Conservation (phyloP, 2,888 invertebrate genomes). For the Pterobdella sp. region DNA sequence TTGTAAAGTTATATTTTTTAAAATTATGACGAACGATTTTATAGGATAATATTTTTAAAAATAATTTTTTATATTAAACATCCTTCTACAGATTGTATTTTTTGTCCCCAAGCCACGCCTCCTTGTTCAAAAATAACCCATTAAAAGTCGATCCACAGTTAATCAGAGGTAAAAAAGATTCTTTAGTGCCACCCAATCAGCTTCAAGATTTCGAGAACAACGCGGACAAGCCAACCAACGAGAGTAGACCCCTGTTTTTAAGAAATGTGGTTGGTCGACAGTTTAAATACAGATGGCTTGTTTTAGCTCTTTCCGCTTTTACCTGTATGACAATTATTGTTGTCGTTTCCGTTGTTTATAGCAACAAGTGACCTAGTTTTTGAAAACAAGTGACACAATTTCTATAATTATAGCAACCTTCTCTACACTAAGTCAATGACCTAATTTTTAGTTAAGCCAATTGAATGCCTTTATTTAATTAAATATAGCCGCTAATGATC, state of each 20-base stretch:
- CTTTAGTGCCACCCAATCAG: conserved; percentile 23
- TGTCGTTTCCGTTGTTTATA: conserved; percentile 39
- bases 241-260: conserved; percentile 37
- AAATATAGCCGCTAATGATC: too few species aligned
- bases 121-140: background rate
- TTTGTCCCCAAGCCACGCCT: background rate
- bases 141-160: background rate
- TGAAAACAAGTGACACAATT: too few species aligned
- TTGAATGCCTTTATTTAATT: too few species aligned
- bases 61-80: too few species aligned
- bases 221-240: conserved; percentile 19
- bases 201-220: conserved; percentile 14
- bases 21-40: too few species aligned
- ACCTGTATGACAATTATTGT: conserved; percentile 38
- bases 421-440: too few species aligned
- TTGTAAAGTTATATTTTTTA: too few species aligned
- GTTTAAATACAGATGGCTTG: conserved; percentile 38
- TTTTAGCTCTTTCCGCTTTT: conserved; percentile 36
- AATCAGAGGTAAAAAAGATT: background rate
- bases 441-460: too few species aligned
- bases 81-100: conserved; percentile 14
- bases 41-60: too few species aligned
- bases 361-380: conserved; percentile 37
- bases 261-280: conserved; percentile 36
- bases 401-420: too few species aligned